Evolutionary conservation across 2,888 invertebrate genomes (phyloP).

Genomic region (Drosophila greeni): DNA sequence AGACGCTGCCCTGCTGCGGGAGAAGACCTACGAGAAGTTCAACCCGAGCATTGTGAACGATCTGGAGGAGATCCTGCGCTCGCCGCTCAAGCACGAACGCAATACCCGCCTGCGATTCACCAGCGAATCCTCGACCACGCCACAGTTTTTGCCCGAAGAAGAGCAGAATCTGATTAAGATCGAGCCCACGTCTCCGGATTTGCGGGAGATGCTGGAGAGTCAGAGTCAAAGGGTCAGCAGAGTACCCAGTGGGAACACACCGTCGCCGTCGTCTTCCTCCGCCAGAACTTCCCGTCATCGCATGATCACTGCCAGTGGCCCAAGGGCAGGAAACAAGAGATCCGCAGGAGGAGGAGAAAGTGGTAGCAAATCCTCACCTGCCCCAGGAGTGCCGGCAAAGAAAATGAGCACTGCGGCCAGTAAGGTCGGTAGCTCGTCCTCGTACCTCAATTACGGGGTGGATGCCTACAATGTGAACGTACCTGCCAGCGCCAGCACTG

Average conservation of each 20-base stretch:
- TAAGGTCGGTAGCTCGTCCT: slow-evolving; percentile 37
- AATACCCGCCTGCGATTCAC: slow-evolving; percentile 73
- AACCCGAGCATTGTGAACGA: slow-evolving; percentile 78
- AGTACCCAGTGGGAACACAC: slow-evolving; percentile 27
- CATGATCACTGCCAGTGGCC: slow-evolving; percentile 52
- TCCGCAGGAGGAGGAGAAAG: background rate
- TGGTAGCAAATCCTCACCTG: slow-evolving; percentile 11
- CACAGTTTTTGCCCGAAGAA: slow-evolving; percentile 70
- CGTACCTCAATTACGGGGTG: slow-evolving; percentile 64
- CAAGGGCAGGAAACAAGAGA: slow-evolving; percentile 33
- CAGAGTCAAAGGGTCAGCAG: slow-evolving; percentile 44
- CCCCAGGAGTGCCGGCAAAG: slow-evolving; percentile 39
- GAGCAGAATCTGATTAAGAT: slow-evolving; percentile 74
- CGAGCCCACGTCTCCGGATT: slow-evolving; percentile 74
- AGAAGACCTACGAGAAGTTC: slow-evolving; percentile 76
- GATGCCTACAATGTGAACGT: slow-evolving; percentile 60
- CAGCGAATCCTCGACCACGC: slow-evolving; percentile 74
- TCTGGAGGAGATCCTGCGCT: slow-evolving; percentile 78
- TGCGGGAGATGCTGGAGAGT: slow-evolving; percentile 73
- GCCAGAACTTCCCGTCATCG: slow-evolving; percentile 64
- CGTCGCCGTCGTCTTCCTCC: slow-evolving; percentile 44
- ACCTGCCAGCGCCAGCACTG: slow-evolving; percentile 50
- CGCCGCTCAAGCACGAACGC: slow-evolving; percentile 76
- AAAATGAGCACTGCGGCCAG: slow-evolving; percentile 40
- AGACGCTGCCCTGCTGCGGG: slow-evolving; percentile 72